Evolutionary conservation across 2,888 invertebrate species (phyloP), one percentile per base, ranked within the genome.

Genomic region (Thyatira batis): DNA sequence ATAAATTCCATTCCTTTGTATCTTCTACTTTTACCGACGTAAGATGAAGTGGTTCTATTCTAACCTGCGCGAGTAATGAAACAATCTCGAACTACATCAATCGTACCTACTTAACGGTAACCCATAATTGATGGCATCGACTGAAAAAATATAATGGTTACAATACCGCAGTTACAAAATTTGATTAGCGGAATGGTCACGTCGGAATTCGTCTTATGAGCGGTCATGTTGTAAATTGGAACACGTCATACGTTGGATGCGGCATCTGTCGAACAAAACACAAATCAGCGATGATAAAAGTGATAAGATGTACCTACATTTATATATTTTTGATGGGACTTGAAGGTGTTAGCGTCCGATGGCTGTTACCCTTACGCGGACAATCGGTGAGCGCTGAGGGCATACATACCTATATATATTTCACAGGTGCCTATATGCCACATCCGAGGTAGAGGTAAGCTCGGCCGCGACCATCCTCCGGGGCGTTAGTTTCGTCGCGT

Each of bases 111-210:
- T 84, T 89, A 91, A 89, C 90, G 89, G 91, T 87, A 84, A 78
- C 75, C 73, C 68, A 85, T 88, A 89, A 86, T 85, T 84, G 84
- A 78, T 78, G 74, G 76, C 70, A 77, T 79, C 75, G 73, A 75
- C 73, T 84, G 79, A 87, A 87, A 86, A 87, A 86, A 74, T 77
- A 71, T 80, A 83, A 88, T 89, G 80, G 85, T 79, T 87, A 90
- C 90, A 90, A 90, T 91, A 85, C 86, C 87, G 86, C 85, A 86
- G 89, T 91, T 90, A 90, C 89, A 88, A 91, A 91, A 91, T 92
- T 92, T 92, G 91, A 92, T 91, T 91, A 92, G 90, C 88, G 85
- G 86, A 87, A 87, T 90, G 82, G 85, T 87, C 88, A 89, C 87
- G 89, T 87, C 82, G 90, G 86, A 85, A 85, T 88, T 85, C 85